Base-by-base conservation (phyloP, 2,888 invertebrate genomes). In the Ecdyonurus torrentis region DNA sequence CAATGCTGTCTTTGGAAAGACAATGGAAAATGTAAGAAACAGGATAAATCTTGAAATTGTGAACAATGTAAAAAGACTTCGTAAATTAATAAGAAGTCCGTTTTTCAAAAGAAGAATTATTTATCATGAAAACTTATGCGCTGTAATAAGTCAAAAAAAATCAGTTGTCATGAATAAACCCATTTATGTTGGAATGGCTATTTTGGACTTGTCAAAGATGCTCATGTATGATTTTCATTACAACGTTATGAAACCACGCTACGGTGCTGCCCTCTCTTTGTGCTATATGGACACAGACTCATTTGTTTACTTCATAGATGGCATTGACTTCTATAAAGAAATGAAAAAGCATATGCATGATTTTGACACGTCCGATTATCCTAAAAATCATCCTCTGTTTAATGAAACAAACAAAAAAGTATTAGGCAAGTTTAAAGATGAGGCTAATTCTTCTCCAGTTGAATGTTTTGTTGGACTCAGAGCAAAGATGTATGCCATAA, bases 161-260 rank as follows among this genome's bases (percentile, higher is more conserved):
- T 60, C 66, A 24, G 64, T 72, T 19, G 50, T 64, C 19, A 66
- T 70, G 20, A 66, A 71, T 60, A 72, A 72, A 65, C 71, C 70
- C 7, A 67, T 71, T 5, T 70, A 70, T 64, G 66, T 70, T 1
- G 70, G 70, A 1, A 67, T 71, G 53, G 64, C 65, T 19, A 66
- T 71, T 7, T 65, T 72, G 25, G 71, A 72, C 61, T 60, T 71
- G 3, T 69, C 70, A 1, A 70, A 72, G 66, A 63, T 23, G 10
- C 61, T 59, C 25, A 63, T 66, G 55, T 66, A 67, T 63, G 66
- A 67, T 7, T 71, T 71, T 64, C 69, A 69, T 65, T 70, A 69
- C 61, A 64, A 69, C 58, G 68, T 66, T 60, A 66, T 71, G 64
- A 20, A 24, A 3, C 50, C 25, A 5, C 52, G 61, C 20, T 69